Conservation (phyloP, 2,797 vertebrate genomes). For the Enoplosus armatus region DNA sequence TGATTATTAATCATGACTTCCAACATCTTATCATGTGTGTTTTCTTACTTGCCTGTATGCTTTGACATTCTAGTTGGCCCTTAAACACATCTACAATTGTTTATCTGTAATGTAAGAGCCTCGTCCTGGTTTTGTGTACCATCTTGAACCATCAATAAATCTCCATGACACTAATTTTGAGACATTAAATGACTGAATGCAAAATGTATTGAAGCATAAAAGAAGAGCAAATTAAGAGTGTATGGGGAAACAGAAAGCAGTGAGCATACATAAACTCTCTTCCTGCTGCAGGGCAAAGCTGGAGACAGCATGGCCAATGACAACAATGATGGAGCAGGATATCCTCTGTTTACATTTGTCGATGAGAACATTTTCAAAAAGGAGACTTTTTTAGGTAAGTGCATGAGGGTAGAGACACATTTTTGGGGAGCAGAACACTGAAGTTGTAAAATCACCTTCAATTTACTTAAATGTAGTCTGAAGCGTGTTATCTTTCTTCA, state of each 20-base stretch:
- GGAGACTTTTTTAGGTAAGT: constrained; percentile 86
- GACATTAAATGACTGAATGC: not conserved
- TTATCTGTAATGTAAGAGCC: not conserved
- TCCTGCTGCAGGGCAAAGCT: constrained; percentile 80
- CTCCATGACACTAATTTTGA: not conserved
- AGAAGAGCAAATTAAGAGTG: not conserved
- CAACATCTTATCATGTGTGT: not conserved
- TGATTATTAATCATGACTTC: not conserved
- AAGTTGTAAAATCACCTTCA: not conserved
- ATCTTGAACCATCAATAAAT: not conserved
- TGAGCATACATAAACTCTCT: not conserved
- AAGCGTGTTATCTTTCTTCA: not conserved
- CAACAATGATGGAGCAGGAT: constrained; percentile 75
- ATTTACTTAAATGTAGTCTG: not conserved
- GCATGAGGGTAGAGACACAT: not conserved
- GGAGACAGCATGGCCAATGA: constrained; percentile 70
- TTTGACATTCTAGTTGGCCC: not conserved
- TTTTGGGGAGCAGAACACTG: not conserved
- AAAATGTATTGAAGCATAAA: not conserved
- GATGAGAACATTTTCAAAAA: constrained; percentile 89
- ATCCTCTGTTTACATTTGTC: constrained; percentile 86
- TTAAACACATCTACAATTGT: not conserved
- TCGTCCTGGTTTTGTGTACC: not conserved
- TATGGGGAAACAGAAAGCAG: not conserved
- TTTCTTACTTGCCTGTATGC: not conserved